Evolutionary conservation across 2,888 invertebrate species (phyloP).

Genomic region (Nemurella pictetii): DNA sequence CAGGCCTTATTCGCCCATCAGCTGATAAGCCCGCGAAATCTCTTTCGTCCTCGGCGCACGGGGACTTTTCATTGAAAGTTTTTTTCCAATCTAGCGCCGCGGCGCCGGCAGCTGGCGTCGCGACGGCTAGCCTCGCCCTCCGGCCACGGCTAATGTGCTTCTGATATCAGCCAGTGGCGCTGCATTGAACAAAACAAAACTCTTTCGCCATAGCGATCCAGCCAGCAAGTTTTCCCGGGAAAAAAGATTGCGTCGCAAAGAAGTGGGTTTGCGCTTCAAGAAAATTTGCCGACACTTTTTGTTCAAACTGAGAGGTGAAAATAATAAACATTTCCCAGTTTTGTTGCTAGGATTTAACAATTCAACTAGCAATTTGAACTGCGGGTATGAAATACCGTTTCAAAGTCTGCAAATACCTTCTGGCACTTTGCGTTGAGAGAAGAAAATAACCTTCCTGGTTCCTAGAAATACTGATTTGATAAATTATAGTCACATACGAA

Average conservation of each 20-base stretch:
- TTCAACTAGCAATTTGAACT: no score
- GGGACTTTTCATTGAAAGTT: background rate
- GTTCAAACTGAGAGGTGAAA: no score
- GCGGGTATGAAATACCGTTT: no score
- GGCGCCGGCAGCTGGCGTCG: background rate
- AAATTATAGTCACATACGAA: no score
- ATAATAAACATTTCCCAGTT: no score
- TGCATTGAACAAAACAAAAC: background rate
- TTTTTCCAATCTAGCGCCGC: background rate
- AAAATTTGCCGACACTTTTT: background rate
- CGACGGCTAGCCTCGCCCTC: background rate
- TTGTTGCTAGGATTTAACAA: no score
- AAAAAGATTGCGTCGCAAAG: background rate
- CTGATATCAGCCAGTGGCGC: background rate
- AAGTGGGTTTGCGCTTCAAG: background rate
- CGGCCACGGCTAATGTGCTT: background rate
- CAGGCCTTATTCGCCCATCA: background rate
- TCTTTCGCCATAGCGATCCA: background rate
- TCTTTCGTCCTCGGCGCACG: background rate
- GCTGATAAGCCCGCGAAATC: background rate
- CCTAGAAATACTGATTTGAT: no score
- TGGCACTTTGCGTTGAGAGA: no score
- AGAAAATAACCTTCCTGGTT: no score
- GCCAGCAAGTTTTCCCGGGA: background rate
- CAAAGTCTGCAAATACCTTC: no score